Base-by-base conservation (phyloP, 2,113 vertebrate genomes). In the Phycodurus eques region DNA sequence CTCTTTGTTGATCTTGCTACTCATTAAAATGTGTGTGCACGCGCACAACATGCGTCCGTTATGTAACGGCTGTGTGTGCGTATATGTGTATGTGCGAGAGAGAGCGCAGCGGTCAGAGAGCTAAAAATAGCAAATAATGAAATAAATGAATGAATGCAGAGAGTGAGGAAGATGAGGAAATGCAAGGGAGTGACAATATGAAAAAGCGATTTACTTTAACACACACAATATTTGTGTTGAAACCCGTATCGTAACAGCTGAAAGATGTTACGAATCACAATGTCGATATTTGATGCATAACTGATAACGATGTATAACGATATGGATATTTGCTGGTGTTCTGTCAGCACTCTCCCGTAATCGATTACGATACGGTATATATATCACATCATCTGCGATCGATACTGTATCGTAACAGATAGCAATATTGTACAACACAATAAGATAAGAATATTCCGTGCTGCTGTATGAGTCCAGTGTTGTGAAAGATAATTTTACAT, bases 61-160 rank as follows among this genome's bases (percentile, higher is more conserved):
- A 89, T 63, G 61, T 83, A 92, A 91, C 75, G 14, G 5, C 54
- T 56, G 60, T 53, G 62, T 83, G 60, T 54, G 63, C 83, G 82
- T 85, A 77, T 9, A 8, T 9, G 51, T 2, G 51, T 8, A 19
- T 5, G 19, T 5, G 51, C 3, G 43, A 51, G 49, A 53, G 51
- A 20, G 51, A 57, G 22, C 85, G 85, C 88, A 81, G 84, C 87
- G 80, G 79, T 82, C 80, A 74, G 69, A 14, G 75, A 78, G 87
- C 83, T 92, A 92, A 92, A 92, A 92, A 92, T 92, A 89, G 84
- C 35, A 87, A 86, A 90, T 92, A 89, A 59, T 59, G 56, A 59
- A 91, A 90, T 89, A 88, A 91, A 90, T 90, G 88, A 44, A 65
- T 44, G 43, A 90, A 90, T 88, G 87, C 89, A 85, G 81, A 82